Percentiles rank a stretch among this genome's conserved stretches.
phyloP scores from a whole-genome alignment of 2,797 vertebrate genomes.

The Acanthurus tractus region DNA sequence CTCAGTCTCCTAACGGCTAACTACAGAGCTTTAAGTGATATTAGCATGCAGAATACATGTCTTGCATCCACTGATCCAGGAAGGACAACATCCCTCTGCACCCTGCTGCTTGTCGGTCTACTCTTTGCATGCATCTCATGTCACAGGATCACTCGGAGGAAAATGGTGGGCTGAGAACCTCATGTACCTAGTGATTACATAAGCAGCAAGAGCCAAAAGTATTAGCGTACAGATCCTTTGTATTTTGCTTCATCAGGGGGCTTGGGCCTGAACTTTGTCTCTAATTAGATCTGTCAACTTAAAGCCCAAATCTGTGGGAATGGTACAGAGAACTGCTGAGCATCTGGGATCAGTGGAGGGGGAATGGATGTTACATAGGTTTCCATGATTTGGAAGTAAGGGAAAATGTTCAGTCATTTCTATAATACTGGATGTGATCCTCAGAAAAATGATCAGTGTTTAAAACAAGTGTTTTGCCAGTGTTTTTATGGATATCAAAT shows the following conservation, averaged over 20 bases:
- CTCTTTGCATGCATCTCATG: slow-evolving; percentile 36
- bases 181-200: slow-evolving; percentile 50
- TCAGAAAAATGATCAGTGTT: neutral
- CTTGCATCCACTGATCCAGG: slow-evolving; percentile 11
- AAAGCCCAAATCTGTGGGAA: slow-evolving; percentile 74
- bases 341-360: slow-evolving; percentile 42
- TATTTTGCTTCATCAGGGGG: slow-evolving; percentile 55
- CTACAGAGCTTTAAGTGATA: slow-evolving; percentile 2
- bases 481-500: neutral
- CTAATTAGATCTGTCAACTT: slow-evolving; percentile 79
- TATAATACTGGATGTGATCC: slow-evolving; percentile 13
- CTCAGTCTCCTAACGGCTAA: neutral
- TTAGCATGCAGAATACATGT: slow-evolving; percentile 23
- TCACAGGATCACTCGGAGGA: slow-evolving; percentile 34
- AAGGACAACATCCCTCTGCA: slow-evolving; percentile 19
- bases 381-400: slow-evolving; percentile 12
- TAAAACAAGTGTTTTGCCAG: neutral
- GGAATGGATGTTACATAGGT: neutral
- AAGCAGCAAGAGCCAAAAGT: slow-evolving; percentile 52
- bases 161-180: slow-evolving; percentile 41
- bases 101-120: slow-evolving; percentile 11
- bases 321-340: slow-evolving; percentile 59
- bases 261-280: slow-evolving; percentile 59
- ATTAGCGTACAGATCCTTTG: slow-evolving; percentile 60
- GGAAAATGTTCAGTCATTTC: slow-evolving; percentile 4